Evolutionary conservation across 1,140 invertebrate species (phyloP).

Genomic region (Musca vetustissima): DNA sequence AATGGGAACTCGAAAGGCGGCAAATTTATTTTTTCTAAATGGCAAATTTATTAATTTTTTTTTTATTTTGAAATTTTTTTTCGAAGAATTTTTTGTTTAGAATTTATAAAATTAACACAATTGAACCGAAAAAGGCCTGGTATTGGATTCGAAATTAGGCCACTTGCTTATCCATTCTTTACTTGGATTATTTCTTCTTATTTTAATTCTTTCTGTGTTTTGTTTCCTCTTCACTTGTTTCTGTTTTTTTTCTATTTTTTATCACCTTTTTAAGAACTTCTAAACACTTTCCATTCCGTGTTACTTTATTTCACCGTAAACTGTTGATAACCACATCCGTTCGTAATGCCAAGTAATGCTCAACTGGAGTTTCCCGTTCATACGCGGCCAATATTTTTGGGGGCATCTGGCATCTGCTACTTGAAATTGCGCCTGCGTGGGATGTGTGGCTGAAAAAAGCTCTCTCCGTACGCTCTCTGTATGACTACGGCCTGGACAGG

Average conservation of each 20-base stretch:
- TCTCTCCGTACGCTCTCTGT: not conserved
- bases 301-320: not conserved
- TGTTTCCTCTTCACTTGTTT: constrained; percentile 6
- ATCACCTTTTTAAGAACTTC: too few relatives aligned
- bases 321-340: not conserved
- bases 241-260: too few relatives aligned
- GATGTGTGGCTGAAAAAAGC: not conserved
- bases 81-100: too few relatives aligned
- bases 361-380: not conserved
- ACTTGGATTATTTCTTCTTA: not conserved
- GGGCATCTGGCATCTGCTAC: not conserved
- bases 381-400: too few relatives aligned
- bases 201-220: too few relatives aligned
- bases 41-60: not conserved
- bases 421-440: not conserved
- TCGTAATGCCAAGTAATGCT: constrained; percentile 12
- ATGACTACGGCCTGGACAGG: too few relatives aligned
- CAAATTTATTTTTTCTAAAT: not conserved
- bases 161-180: too few relatives aligned
- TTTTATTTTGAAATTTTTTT: not conserved
- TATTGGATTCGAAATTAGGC: too few relatives aligned
- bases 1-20: too few relatives aligned
- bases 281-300: too few relatives aligned
- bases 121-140: too few relatives aligned
- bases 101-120: too few relatives aligned